These are phyloP conservation scores for Oenanthe melanoleuca DNA, from an alignment of 2,113 vertebrate species.

Conservation along the genomic window DNA sequence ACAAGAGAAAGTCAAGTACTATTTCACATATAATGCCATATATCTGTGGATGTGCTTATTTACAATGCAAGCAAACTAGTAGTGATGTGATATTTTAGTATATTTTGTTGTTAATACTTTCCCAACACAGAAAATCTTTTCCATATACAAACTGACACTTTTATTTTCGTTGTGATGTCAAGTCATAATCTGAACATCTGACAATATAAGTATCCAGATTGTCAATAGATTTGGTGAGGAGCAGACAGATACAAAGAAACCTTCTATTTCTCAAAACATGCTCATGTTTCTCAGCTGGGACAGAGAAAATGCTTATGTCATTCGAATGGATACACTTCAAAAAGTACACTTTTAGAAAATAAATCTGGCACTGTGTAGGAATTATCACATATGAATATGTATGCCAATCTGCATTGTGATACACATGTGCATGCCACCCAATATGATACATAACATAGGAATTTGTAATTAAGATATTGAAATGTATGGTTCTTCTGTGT, in stretches of 20 bases:
- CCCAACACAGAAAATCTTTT: background rate
- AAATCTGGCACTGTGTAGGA: background rate
- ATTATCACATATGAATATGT: background rate
- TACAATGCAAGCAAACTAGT: background rate
- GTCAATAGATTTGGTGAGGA: background rate
- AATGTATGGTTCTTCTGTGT: background rate
- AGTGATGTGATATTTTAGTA: background rate
- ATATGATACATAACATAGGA: background rate
- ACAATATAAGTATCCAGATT: background rate
- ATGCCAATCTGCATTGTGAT: background rate
- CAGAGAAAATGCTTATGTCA: background rate
- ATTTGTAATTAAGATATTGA: background rate
- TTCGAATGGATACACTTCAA: background rate
- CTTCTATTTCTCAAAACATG: background rate
- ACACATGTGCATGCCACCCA: fast-evolving
- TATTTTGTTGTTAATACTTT: background rate
- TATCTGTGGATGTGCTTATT: background rate
- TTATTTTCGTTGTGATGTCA: background rate
- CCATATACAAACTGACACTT: background rate
- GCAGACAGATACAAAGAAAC: background rate
- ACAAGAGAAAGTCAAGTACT: background rate
- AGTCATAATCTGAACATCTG: background rate
- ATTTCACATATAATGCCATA: background rate
- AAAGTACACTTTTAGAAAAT: background rate
- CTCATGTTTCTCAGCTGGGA: background rate